Base-by-base conservation (phyloP, 2,797 vertebrate genomes). In the Masticophis lateralis region DNA sequence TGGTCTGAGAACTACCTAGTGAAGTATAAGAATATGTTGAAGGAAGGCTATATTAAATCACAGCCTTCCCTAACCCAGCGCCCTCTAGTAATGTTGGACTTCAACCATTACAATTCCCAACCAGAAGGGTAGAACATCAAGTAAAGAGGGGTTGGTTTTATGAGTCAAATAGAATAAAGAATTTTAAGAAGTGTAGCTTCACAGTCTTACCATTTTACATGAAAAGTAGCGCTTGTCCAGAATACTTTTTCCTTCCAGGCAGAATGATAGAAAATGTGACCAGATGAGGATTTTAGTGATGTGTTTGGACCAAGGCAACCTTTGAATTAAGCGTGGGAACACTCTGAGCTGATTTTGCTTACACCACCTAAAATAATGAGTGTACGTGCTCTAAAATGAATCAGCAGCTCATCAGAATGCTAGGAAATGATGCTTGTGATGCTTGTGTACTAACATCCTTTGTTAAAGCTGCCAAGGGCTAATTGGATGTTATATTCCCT, bases 401-500 rank as follows among this genome's bases (percentile, higher is more conserved):
- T 90, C 92, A 90, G 59, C 13, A 89, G 60, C 86, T 25, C 59
- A 55, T 27, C 59, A 7, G 69, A 89, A 89, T 47, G 27, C 59
- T 66, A 74, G 18, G 55, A 83, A 94, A 92, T 86, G 43, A 8
- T 14, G 32, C 18, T 28, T 91, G 66, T 91, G 60, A 83, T 90
- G 93, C 47, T 7, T 51, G 47, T 51, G 20, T 5, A 10, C 32
- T 25, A 91, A 47, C 86, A 63, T 74, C 53, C 28, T 32, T 93
- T 0, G 74, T 59, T 32, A 90, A 74, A 89, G 86, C 32, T 95
- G 32, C 37, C 47, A 56, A 57, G 86, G 93, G 20, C 56, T 92
- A 87, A 86, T 89, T 25, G 83, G 93, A 93, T 90, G 20, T 86
- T 95, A 86, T 32, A 11, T n/a, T 92, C 18, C 37, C 13, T 8